Percentiles rank a stretch among this genome's conserved stretches.
Conservation (phyloP, 1,140 invertebrate genomes). For the Calycopis cecrops region DNA sequence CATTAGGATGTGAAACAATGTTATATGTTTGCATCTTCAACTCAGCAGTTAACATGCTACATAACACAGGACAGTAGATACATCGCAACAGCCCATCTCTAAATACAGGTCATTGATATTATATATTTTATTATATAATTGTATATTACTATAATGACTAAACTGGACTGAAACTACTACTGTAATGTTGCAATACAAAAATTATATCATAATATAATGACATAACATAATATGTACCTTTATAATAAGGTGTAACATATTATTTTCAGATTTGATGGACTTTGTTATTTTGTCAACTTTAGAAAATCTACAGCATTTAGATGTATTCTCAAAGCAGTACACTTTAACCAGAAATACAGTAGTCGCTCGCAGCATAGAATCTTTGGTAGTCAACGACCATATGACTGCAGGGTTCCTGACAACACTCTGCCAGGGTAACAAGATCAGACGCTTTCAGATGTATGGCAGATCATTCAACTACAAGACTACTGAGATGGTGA, state of each 20-base stretch:
- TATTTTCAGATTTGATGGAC: conserved; percentile 19
- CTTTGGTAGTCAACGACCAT: conserved; percentile 29
- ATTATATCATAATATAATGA: too few species aligned
- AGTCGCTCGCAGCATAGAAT: conserved; percentile 15
- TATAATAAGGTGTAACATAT: conserved; percentile 3
- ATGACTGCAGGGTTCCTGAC: conserved; percentile 19
- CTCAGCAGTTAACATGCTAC: too few species aligned
- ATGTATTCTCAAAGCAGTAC: conserved; percentile 28
- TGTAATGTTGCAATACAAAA: too few species aligned
- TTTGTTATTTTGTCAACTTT: conserved; percentile 18
- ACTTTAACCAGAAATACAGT: conserved; percentile 2
- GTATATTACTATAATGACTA: too few species aligned
- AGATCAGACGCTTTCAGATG: conserved; percentile 28
- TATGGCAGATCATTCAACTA: conserved; percentile 31
- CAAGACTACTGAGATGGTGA: conserved; percentile 14
- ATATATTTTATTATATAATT: too few species aligned
- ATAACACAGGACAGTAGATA: too few species aligned
- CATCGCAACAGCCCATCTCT: too few species aligned
- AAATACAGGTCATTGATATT: too few species aligned
- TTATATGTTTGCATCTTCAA: too few species aligned
- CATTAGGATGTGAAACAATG: too few species aligned
- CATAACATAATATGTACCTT: not conserved
- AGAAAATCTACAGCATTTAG: conserved; percentile 29
- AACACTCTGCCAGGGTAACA: not conserved
- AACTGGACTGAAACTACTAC: too few species aligned